phyloP scores from a whole-genome alignment of 2,888 invertebrate genomes.

The Drosophila colorata region DNA sequence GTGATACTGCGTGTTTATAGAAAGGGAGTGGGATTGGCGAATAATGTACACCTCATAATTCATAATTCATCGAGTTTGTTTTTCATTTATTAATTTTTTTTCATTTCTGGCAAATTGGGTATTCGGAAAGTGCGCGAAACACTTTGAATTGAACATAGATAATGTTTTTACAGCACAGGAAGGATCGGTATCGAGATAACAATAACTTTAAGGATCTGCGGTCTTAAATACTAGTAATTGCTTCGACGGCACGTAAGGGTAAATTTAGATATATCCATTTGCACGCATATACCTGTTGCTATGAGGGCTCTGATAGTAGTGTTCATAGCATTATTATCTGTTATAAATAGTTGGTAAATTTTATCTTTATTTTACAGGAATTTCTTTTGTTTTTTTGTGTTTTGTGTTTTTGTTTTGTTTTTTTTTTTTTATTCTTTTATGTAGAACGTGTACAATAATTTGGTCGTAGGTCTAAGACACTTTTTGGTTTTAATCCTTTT shows the following conservation, averaged over 20 bases:
- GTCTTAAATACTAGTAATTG: conserved; percentile 83
- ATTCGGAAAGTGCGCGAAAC: conserved; percentile 61
- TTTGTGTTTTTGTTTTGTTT: conserved; percentile 17
- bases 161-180: conserved; percentile 25
- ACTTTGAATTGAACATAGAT: conserved; percentile 44
- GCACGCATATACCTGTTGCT: conserved; percentile 13
- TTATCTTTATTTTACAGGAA: conserved; percentile 60
- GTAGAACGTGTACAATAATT: conserved; percentile 65
- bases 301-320: conserved; percentile 27
- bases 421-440: conserved; percentile 18
- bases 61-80: conserved; percentile 14
- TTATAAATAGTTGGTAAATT: conserved; percentile 56
- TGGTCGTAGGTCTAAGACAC: conserved; percentile 79
- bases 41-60: background rate
- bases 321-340: conserved; percentile 38
- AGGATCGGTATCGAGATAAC: conserved; percentile 38
- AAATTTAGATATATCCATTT: conserved; percentile 33
- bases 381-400: conserved; percentile 34
- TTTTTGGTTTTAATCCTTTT: conserved; percentile 74
- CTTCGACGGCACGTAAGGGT: conserved; percentile 75
- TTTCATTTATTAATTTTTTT: background rate
- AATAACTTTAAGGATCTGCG: conserved; percentile 45
- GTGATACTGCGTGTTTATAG: conserved; percentile 59
- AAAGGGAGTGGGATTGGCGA: conserved; percentile 13
- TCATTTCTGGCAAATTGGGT: conserved; percentile 24